Percentiles rank a stretch among this genome's conserved stretches.
Evolutionary conservation across 2,888 invertebrate genomes (phyloP).

Genomic region (Drosophila algonquin): DNA sequence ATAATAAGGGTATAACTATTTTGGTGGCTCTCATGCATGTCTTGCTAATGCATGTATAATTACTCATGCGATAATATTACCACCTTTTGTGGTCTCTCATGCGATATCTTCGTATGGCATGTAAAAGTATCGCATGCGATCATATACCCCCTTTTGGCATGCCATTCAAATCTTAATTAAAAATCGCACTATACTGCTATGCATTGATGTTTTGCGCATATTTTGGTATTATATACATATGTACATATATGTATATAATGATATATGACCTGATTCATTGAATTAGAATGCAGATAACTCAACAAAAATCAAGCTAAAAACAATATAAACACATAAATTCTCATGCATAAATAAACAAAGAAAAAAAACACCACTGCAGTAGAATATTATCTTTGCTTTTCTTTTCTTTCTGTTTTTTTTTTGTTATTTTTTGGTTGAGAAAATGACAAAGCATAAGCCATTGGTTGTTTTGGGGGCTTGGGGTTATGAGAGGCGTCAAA

Average conservation of each 20-base stretch:
- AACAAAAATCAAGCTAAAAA: neutral
- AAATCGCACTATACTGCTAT: slow-evolving; percentile 21
- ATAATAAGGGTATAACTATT: too few species aligned
- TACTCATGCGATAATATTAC: too few species aligned
- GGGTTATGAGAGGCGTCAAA: slow-evolving; percentile 64
- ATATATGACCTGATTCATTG: slow-evolving; percentile 36
- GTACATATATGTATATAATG: too few species aligned
- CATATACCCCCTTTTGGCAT: too few species aligned
- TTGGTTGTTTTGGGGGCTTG: slow-evolving; percentile 37
- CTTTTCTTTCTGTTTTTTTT: neutral
- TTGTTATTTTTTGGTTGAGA: slow-evolving; percentile 7
- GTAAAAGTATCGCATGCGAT: too few species aligned
- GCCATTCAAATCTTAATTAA: slow-evolving; percentile 30
- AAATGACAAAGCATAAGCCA: slow-evolving; percentile 59
- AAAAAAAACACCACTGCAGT: slow-evolving; percentile 58
- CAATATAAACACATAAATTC: slow-evolving; percentile 4
- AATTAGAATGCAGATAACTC: slow-evolving; percentile 56
- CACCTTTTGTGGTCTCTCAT: too few species aligned
- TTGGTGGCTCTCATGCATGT: too few species aligned
- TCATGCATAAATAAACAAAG: slow-evolving; percentile 25
- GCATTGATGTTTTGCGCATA: slow-evolving; percentile 5
- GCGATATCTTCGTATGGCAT: too few species aligned
- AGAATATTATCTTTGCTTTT: slow-evolving; percentile 30
- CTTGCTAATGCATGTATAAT: too few species aligned
- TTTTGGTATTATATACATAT: neutral